phyloP scores from a whole-genome alignment of 2,797 vertebrate genomes.

The Podarcis lilfordi region DNA sequence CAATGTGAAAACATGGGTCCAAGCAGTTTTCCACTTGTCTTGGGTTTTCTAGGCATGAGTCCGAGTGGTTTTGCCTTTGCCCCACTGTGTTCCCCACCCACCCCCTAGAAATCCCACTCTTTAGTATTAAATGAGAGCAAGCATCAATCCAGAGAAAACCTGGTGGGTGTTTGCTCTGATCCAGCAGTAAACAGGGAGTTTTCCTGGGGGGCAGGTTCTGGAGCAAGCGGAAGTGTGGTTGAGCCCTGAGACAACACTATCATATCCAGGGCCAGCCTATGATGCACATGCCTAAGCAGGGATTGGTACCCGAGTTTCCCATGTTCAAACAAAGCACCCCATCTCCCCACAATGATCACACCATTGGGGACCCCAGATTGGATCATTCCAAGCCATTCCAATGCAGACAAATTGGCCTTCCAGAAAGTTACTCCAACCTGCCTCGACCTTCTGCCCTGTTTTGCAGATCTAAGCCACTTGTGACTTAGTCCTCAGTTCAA shows the following conservation, averaged over 20 bases:
- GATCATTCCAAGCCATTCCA: neutral
- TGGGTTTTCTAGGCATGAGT: too few relatives aligned
- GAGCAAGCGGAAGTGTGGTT: neutral
- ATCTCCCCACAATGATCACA: neutral
- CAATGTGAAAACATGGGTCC: too few relatives aligned
- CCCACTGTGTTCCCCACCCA: too few relatives aligned
- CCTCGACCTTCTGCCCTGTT: neutral
- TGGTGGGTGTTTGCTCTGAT: neutral
- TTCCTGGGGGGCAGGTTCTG: too few relatives aligned
- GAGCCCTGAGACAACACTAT: neutral
- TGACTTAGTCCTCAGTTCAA: neutral
- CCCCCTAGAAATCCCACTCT: too few relatives aligned
- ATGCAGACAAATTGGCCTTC: neutral
- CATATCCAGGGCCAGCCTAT: too few relatives aligned
- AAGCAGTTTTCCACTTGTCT: too few relatives aligned
- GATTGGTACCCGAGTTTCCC: neutral
- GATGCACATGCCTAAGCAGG: neutral
- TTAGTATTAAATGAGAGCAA: too few relatives aligned
- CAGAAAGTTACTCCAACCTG: neutral
- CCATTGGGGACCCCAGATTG: neutral
- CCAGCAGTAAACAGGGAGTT: too few relatives aligned
- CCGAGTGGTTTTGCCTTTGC: too few relatives aligned
- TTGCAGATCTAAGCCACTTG: neutral
- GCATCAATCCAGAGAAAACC: too few relatives aligned
- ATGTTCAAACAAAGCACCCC: neutral